phyloP scores from a whole-genome alignment of 2,888 invertebrate species.

The Sicus ferrugineus region DNA sequence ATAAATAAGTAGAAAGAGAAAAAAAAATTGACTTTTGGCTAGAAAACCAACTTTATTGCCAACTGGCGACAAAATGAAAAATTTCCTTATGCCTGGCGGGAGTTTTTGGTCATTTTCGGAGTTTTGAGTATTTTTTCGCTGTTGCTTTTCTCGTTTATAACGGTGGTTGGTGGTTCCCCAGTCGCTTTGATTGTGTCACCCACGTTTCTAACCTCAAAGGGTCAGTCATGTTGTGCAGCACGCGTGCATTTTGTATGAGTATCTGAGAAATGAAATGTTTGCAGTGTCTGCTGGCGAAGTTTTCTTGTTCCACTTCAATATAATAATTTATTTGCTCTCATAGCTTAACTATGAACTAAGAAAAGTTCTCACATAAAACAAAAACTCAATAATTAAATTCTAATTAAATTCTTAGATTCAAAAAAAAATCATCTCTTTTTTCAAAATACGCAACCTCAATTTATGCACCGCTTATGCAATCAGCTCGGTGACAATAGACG shows the following conservation, averaged over 20 bases:
- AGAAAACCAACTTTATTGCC: neutral
- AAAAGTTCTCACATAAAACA: too few species aligned
- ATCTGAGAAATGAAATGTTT: neutral
- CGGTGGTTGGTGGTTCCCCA: neutral
- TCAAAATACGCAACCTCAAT: too few species aligned
- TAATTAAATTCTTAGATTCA: too few species aligned
- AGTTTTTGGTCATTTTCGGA: neutral
- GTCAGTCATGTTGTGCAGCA: constrained; percentile 25
- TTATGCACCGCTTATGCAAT: too few species aligned
- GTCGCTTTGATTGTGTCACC: constrained; percentile 25
- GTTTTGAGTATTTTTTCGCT: neutral
- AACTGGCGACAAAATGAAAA: neutral
- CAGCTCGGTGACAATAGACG: too few species aligned
- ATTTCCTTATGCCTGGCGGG: neutral
- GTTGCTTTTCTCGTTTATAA: neutral
- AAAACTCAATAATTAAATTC: too few species aligned
- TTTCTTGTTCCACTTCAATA: too few species aligned
- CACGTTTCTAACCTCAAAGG: constrained; percentile 32
- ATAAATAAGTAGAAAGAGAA: neutral
- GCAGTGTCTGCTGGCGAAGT: too few species aligned
- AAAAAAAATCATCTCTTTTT: too few species aligned
- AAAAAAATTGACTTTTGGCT: neutral
- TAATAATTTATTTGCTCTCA: too few species aligned
- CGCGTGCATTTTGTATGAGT: neutral
- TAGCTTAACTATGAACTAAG: too few species aligned